Evolutionary conservation across 2,797 vertebrate species (phyloP).

Genomic region (Carcharodon carcharias): DNA sequence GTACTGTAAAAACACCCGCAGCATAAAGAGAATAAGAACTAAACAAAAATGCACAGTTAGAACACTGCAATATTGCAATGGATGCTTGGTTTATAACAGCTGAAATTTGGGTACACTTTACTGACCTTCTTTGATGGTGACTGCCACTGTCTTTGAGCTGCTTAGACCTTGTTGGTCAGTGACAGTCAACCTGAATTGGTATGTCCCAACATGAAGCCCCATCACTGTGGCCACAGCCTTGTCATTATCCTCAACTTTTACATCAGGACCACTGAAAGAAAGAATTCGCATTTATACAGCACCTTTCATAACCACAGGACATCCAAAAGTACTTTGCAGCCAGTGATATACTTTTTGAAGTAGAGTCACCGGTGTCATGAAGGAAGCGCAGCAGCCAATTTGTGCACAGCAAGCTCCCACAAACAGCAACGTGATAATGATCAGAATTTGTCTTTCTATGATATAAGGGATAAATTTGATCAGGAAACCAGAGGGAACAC

Average conservation of each 20-base stretch:
- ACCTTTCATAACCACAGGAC: neutral
- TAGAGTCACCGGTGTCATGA: neutral
- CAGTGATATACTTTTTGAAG: neutral
- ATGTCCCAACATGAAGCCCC: constrained; percentile 65
- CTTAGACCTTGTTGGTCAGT: constrained; percentile 68
- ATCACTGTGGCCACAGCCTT: constrained; percentile 62
- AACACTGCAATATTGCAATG: neutral
- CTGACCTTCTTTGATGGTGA: constrained; percentile 74
- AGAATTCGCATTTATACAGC: neutral
- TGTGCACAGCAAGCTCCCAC: neutral
- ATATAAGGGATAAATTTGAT: neutral
- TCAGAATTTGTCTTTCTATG: neutral
- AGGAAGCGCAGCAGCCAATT: neutral
- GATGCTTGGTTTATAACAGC: neutral
- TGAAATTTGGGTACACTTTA: neutral
- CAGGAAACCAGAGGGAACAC: neutral
- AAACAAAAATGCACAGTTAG: neutral
- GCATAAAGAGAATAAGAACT: neutral
- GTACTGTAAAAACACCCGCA: neutral
- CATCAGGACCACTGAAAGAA: constrained; percentile 66
- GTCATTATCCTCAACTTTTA: constrained; percentile 61
- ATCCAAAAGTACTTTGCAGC: neutral
- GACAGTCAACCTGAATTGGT: constrained; percentile 72
- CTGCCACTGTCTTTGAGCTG: constrained; percentile 58
- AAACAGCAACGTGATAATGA: neutral